These are phyloP conservation scores for Champsocephalus gunnari DNA, from an alignment of 2,797 vertebrate genomes.

Conservation along the genomic window DNA sequence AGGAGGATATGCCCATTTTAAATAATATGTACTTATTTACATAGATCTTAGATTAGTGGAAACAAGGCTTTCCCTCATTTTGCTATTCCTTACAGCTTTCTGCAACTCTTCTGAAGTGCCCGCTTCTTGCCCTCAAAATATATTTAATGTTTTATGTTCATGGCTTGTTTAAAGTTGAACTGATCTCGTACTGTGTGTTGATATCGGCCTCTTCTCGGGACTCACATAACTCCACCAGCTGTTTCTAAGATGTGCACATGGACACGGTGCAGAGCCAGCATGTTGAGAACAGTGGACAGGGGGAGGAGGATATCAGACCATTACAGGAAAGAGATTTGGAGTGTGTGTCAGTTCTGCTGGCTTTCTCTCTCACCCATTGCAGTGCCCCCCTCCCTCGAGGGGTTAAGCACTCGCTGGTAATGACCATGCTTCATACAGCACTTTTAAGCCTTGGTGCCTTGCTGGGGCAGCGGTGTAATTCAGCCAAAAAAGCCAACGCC, in stretches of 20 bases:
- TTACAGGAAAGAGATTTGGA: conserved; percentile 73
- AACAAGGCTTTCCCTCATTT: not conserved
- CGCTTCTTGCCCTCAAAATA: conserved; percentile 26
- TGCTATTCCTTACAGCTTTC: conserved; percentile 19
- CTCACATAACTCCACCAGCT: conserved; percentile 66
- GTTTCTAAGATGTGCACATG: conserved; percentile 60
- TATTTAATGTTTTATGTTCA: conserved; percentile 54
- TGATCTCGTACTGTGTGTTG: conserved; percentile 42
- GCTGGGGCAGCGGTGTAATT: conserved; percentile 66
- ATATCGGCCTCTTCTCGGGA: conserved; percentile 54
- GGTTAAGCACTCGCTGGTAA: conserved; percentile 78
- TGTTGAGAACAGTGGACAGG: conserved; percentile 53
- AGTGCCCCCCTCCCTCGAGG: conserved; percentile 41
- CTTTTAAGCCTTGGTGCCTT: conserved; percentile 74
- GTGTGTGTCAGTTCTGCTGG: conserved; percentile 51
- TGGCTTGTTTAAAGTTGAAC: conserved; percentile 42
- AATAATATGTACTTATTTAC: conserved; percentile 43
- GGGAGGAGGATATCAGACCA: conserved; percentile 56
- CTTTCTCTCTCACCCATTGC: conserved; percentile 53
- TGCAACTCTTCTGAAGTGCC: conserved; percentile 21
- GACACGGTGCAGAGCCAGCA: conserved; percentile 53
- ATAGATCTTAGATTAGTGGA: conserved; percentile 27
- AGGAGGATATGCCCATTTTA: conserved; percentile 25
- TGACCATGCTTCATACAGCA: conserved; percentile 78
- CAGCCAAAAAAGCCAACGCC: conserved; percentile 63